Percentiles rank a stretch among this genome's conserved stretches.
Evolutionary conservation across 2,113 vertebrate genomes (phyloP).

Genomic region (Engystomops pustulosus): DNA sequence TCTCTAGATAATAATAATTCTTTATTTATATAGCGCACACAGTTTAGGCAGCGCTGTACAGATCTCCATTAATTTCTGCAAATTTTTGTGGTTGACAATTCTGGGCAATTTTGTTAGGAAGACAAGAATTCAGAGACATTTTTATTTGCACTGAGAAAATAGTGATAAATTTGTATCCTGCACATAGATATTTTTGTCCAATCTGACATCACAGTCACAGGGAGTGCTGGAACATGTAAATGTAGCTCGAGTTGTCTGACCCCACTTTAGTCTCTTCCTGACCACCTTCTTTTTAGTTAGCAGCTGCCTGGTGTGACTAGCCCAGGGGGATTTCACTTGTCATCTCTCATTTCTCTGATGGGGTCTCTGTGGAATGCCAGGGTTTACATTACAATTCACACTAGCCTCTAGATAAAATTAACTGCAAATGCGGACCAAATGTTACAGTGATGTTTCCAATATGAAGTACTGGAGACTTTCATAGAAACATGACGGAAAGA

Average conservation of each 20-base stretch:
- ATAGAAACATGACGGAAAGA: background rate
- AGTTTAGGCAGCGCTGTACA: no score
- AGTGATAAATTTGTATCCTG: background rate
- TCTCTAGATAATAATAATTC: no score
- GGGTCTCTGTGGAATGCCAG: constrained; percentile 7
- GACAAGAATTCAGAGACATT: background rate
- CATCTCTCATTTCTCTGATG: background rate
- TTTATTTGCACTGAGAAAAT: no score
- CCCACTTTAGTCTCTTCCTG: background rate
- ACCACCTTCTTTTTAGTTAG: background rate
- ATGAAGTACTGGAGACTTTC: background rate
- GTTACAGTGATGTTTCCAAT: background rate
- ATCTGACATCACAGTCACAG: background rate
- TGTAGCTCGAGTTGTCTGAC: background rate
- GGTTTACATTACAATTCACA: constrained; percentile 15
- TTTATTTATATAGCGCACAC: no score
- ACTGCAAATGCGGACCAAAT: constrained; percentile 7
- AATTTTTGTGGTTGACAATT: no score
- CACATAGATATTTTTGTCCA: background rate
- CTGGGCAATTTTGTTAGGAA: no score
- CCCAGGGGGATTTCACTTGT: background rate
- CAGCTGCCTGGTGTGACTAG: background rate
- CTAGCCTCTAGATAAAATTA: constrained; percentile 3
- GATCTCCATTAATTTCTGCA: no score
- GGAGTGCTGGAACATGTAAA: background rate